Base-by-base conservation (phyloP, 2,888 invertebrate species). In the Gastracanthus pulcherrimus region DNA sequence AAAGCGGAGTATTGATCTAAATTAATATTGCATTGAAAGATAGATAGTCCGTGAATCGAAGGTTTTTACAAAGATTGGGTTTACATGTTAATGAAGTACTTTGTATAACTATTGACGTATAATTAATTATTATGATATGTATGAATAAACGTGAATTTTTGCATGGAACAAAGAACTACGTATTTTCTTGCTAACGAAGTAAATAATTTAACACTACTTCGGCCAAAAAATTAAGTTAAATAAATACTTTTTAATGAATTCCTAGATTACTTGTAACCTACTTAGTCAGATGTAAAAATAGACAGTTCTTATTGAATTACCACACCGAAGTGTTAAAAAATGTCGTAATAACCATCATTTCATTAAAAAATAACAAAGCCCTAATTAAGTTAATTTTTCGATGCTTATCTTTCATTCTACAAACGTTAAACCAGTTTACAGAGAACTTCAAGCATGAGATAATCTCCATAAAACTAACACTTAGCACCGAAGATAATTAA, bases 1-100 rank as follows among this genome's bases (percentile, higher is more conserved):
- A 58, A 67, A 38, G 31, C 16, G 13, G n/a, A 26, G 31, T 38
- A 16, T 79, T 75, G 69, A 75, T 80, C 58, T 66, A 71, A 75
- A 75, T 76, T 64, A 45, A 41, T 51, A 36, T 29, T 51, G 60
- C 58, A 45, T 11, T 7, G 0, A 45, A 9, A 2, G 2, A 2
- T 29, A 19, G 19, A 34, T 62, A 34, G 19, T 34, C 3, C 19
- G n/a, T 34, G 19, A 19, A 34, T 62, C 62, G 55, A 23, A 26
- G 13, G 55, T 34, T 62, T 62, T 62, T 62, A n/a, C 19, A 62
- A 31, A 31, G 60, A 23, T 2, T 23, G 7, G 23, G 26, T 55
- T 55, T 55, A 55, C 55, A 55, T 26, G 55, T 11, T 55, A 55
- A 23, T 55, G 11, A 55, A 45, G 5, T 9, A 23, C 2, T 51